These are phyloP conservation scores for Colletes gigas DNA, from an alignment of 1,140 invertebrate species.

Conservation along the genomic window DNA sequence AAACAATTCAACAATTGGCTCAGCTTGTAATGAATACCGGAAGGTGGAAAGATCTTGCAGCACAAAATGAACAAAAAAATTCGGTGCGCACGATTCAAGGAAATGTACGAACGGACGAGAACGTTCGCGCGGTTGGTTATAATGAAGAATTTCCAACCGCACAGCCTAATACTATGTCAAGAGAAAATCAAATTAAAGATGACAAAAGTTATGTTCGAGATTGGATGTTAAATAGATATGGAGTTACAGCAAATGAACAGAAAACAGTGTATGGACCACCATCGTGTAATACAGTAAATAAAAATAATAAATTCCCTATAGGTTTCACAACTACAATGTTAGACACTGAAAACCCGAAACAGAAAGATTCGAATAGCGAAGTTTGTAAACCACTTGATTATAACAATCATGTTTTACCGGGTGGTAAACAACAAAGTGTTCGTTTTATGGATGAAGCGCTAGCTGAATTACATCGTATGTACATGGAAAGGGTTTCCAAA, in stretches of 20 bases:
- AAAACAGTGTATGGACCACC: background rate
- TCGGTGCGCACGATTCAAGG: background rate
- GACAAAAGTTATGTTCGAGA: slow-evolving; percentile 11
- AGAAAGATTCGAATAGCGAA: slow-evolving; percentile 16
- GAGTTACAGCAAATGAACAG: background rate
- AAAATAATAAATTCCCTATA: slow-evolving; percentile 57
- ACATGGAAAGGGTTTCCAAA: slow-evolving; percentile 51
- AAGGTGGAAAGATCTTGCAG: slow-evolving; percentile 71
- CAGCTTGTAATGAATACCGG: slow-evolving; percentile 77
- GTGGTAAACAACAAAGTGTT: slow-evolving; percentile 55
- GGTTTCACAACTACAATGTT: slow-evolving; percentile 65
- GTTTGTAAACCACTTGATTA: slow-evolving; percentile 64
- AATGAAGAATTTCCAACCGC: slow-evolving; percentile 1
- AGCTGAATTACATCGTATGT: slow-evolving; percentile 70
- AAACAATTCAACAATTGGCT: slow-evolving; percentile 76
- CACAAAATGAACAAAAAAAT: slow-evolving; percentile 40
- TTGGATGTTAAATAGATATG: slow-evolving; percentile 16
- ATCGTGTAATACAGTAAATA: slow-evolving; percentile 9
- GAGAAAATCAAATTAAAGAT: background rate
- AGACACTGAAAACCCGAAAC: background rate
- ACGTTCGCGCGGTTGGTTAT: background rate
- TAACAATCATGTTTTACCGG: slow-evolving; percentile 25
- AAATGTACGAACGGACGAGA: background rate
- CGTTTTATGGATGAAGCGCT: slow-evolving; percentile 66
- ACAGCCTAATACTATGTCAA: background rate